Evolutionary conservation across 2,113 vertebrate species (phyloP), one percentile per base, ranked within the genome.

Genomic region (Uropsilus gracilis): DNA sequence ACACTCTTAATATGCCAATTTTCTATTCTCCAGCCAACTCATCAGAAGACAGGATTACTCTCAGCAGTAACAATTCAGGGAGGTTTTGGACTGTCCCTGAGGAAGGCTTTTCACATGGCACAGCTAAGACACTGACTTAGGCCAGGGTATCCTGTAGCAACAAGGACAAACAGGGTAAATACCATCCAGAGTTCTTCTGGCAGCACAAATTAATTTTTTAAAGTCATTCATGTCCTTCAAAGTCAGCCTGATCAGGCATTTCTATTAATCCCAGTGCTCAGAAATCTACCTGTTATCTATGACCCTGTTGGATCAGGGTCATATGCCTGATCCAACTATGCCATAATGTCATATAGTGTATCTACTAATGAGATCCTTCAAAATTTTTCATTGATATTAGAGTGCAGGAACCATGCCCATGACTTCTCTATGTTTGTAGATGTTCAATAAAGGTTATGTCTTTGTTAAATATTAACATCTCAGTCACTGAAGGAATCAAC

Each of bases 1-100:
- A 99, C 91, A 99, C 99, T 96, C 99, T 99, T 86, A 99, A 99
- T 86, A 99, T 99, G 86, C 99, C 99, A 75, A 99, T 99, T 68
- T 99, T 98, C 99, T 0, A 98, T 98, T 90, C 99, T 99, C 99
- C 99, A 99, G 88, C 99, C 99, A 95, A 99, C 99, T 20, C 53
- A 55, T 55, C 20, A 55, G 20, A 22, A 55, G 53, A 53, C 50
- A 53, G 16, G 50, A 53, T 53, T 53, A 53, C 6, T 53, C 50
- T 53, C 50, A 53, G 16, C 17, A 53, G 2, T 7, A 20, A 55
- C 20, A 22, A 55, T 22, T 55, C 20, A 55, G 53, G 53, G 53
- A 55, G 5, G 53, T 8, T 55, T 22, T 20, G 53, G 18, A 55
- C 18, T 2, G 57, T 4, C 9, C 8, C 28, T 3, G 28, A 59